phyloP scores from a whole-genome alignment of 1,140 invertebrate species.

The Bombus breviceps region DNA sequence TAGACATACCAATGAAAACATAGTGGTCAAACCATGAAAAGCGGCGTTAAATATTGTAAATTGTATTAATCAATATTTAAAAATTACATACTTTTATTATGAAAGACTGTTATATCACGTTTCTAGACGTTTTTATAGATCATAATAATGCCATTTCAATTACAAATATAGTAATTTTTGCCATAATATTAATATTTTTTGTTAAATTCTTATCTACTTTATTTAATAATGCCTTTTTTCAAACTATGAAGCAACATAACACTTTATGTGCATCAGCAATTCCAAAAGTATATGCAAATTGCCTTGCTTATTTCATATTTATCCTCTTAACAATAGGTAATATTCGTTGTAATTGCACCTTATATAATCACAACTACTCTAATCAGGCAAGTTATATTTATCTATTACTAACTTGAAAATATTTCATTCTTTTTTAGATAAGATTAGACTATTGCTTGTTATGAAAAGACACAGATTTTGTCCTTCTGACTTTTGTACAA shows the following conservation, averaged over 20 bases:
- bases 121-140: slow-evolving; percentile 53
- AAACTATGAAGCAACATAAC: slow-evolving; percentile 53
- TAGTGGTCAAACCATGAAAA: slow-evolving; percentile 47
- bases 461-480: slow-evolving; percentile 50
- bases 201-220: slow-evolving; percentile 39
- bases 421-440: slow-evolving; percentile 37
- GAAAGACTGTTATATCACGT: slow-evolving; percentile 66
- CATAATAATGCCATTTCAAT: slow-evolving; percentile 51
- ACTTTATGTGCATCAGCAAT: slow-evolving; percentile 36
- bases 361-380: slow-evolving; percentile 59
- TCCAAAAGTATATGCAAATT: slow-evolving; percentile 32
- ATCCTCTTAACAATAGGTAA: slow-evolving; percentile 42
- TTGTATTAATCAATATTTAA: slow-evolving; percentile 41
- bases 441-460: slow-evolving; percentile 53
- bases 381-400: slow-evolving; percentile 36
- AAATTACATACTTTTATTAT: slow-evolving; percentile 52
- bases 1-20: slow-evolving; percentile 33
- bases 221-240: slow-evolving; percentile 25
- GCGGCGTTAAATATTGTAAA: slow-evolving; percentile 14
- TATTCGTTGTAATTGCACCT: slow-evolving; percentile 56
- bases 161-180: slow-evolving; percentile 48
- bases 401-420: slow-evolving; percentile 40
- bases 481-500: slow-evolving; percentile 45
- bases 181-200: slow-evolving; percentile 38
- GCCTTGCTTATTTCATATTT: slow-evolving; percentile 40